Percentiles rank a stretch among this genome's conserved stretches.
Evolutionary conservation across 2,797 vertebrate species (phyloP).

Genomic region (Monodelphis domestica): DNA sequence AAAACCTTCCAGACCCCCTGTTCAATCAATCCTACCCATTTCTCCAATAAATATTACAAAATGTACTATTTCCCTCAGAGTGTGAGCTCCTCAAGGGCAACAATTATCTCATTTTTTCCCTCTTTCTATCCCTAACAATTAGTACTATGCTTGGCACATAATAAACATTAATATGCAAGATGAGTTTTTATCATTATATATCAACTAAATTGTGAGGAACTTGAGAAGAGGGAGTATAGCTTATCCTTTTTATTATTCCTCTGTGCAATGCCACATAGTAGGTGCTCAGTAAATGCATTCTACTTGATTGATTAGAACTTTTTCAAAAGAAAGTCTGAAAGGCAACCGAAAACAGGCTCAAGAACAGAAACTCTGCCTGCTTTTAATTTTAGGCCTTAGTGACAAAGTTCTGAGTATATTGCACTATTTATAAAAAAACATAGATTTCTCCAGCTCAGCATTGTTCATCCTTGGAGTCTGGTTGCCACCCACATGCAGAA

Average conservation of each 20-base stretch:
- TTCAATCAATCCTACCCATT: too few relatives aligned
- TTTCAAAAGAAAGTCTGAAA: conserved; percentile 21
- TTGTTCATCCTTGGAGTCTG: neutral
- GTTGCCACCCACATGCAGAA: neutral
- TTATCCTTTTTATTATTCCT: neutral
- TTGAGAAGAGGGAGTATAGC: neutral
- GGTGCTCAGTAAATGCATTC: neutral
- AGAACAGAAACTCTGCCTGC: neutral
- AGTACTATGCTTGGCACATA: neutral
- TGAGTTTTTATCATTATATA: neutral
- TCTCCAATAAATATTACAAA: too few relatives aligned
- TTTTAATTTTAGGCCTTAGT: neutral
- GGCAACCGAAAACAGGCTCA: neutral
- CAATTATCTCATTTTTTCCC: neutral
- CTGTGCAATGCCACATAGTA: neutral
- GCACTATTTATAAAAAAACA: neutral
- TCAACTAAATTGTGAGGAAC: neutral
- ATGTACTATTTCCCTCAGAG: neutral
- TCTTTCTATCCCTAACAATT: neutral
- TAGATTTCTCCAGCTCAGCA: neutral
- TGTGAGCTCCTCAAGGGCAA: neutral
- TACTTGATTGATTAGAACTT: neutral
- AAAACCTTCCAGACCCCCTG: too few relatives aligned
- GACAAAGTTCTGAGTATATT: conserved; percentile 5
- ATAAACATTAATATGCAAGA: neutral